Base-by-base conservation (phyloP, 2,888 invertebrate genomes). In the Halictus ligatus region DNA sequence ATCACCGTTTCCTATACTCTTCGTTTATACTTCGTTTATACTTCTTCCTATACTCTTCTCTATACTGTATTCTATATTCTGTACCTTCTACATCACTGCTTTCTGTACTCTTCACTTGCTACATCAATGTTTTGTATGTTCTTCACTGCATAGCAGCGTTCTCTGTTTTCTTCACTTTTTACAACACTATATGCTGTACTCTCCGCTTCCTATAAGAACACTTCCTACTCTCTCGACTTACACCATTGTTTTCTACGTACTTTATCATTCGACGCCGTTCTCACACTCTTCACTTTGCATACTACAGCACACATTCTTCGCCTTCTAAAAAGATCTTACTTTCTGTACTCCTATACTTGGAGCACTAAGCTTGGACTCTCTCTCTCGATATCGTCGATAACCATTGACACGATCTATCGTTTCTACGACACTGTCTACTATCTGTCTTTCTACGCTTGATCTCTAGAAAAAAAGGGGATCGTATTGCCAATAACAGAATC, bases 301-400 rank as follows among this genome's bases (percentile, higher is more conserved):
- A 50, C 18, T 18, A 18, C 25, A 64, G 60, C 13, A 13, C 25
- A 13, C 25, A 54, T 54, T 60, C 60, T n/a, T n/a, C 13, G 60
- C 25, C 12, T 25, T 60, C 60, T 25, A 25, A 13, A 60, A 60
- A 2, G 2, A 6, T 29, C 15, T 25, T 58, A 18, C 18, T 40
- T 12, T 50, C n/a, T 25, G 25, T 18, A 25, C 35, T 50, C 25
- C 25, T 13, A 21, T 67, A 18, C 29, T 48, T 40, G 35, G 48
- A 18, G 25, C 48, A 50, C 58, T 78, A 40, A 43, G 75, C 73
- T 83, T 74, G 8, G 7, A 50, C 29, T 64, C 60, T 35, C 43
- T 35, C 43, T 35, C 25, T 83, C 71, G 40, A 48, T 74, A 74
- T 78, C 10, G 18, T 50, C 74, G 67, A 78, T 84, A 84, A 82